Evolutionary conservation across 23 tunicate species (phyloP), one percentile per base, ranked within the genome.

Genomic region (Styela plicata): DNA sequence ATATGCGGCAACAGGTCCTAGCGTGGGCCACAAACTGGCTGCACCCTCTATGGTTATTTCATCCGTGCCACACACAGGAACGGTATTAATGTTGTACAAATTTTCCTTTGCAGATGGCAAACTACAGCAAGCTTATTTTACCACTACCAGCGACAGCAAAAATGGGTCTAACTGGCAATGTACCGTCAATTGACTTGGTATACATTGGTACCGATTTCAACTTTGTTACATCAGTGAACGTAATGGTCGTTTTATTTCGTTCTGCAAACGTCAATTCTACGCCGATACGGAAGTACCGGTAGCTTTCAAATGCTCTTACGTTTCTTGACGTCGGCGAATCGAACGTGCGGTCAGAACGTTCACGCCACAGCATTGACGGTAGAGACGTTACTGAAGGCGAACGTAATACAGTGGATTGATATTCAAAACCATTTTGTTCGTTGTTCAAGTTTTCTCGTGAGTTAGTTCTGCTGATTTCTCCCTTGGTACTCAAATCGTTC

Each of bases 201-300:
- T 44, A 44, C 57, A 44, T 44, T 44, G 57, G 57, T 44, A 44
- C 13, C 57, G 57, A 44, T 5, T 44, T 44, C 7, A 5, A 44
- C 13, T 13, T 13, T 13, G 57, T 5, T 44, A 44, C 57, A 44
- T 44, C 57, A 44, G 57, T 44, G 13, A 44, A 44, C 13, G 57
- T 5, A 44, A 44, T 44, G 7, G 57, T 44, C 2, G 80, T 86
- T 63, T 89, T 80, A 61, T 70, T 44, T 13, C 69, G 81, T 37
- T 24, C 77, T 21, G 68, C 20, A 35, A 84, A 17, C 1, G 13
- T 10, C 27, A 87, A 3, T 19, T 35, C n/a, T 1, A 87, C 33
- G 13, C 86, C 80, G 31, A 73, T 70, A 3, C 63, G 25, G 23
- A 82, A 82, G 25, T 26, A 63, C 44, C 73, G 85, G 27, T 66